Percentiles rank a stretch among this genome's conserved stretches.
These are phyloP conservation scores for Cololabis saira DNA, from an alignment of 2,113 vertebrate species.

Conservation along the genomic window DNA sequence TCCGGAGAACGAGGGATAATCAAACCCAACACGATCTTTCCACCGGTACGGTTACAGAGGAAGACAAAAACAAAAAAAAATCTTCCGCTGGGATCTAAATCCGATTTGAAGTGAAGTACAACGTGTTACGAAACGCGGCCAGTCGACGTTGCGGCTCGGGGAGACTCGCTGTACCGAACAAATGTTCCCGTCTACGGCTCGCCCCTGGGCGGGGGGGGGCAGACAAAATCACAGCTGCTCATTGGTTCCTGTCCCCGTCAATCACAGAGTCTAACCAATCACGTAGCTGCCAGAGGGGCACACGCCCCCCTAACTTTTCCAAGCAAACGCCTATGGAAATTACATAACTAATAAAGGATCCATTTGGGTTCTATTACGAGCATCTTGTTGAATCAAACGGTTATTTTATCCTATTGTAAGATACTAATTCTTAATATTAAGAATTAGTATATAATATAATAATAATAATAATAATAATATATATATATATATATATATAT, in stretches of 20 bases:
- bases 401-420: not conserved
- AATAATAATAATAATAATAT: too few species aligned
- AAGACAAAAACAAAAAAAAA: not conserved
- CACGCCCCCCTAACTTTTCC: slow-evolving; percentile 18
- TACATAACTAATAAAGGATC: slow-evolving; percentile 54
- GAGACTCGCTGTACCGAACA: slow-evolving; percentile 57
- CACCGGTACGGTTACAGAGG: not conserved
- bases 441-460: too few species aligned
- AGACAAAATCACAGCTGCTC: slow-evolving; percentile 7
- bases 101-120: slow-evolving; percentile 43
- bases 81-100: slow-evolving; percentile 20
- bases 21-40: not conserved
- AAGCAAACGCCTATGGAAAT: slow-evolving; percentile 52
- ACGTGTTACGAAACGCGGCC: slow-evolving; percentile 26
- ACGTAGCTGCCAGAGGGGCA: not conserved
- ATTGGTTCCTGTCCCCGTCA: slow-evolving; percentile 56
- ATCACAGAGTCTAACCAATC: slow-evolving; percentile 41
- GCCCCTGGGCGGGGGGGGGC: slow-evolving; percentile 33
- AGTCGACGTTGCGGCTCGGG: slow-evolving; percentile 49
- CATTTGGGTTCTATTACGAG: not conserved
- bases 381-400: not conserved
- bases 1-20: not conserved
- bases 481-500: too few species aligned
- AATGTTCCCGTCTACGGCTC: slow-evolving; percentile 46
- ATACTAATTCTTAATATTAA: too few species aligned